Percentiles rank a stretch among this genome's conserved stretches.
These are phyloP conservation scores for Cavia porcellus DNA, from an alignment of 2,113 vertebrate species.

Conservation along the genomic window DNA sequence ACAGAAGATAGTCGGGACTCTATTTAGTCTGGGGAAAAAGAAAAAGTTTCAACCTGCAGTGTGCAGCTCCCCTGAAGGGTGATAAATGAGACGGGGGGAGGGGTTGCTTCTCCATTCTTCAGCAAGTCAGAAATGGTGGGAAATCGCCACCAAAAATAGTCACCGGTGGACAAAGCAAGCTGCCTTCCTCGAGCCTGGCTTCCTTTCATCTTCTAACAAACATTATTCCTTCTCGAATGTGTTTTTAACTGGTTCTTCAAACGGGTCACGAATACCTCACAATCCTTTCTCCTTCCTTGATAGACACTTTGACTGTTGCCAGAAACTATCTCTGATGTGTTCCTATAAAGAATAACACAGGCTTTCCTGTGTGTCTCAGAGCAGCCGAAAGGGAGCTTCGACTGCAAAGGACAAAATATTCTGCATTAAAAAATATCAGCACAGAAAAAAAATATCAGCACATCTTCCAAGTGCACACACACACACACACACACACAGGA, in stretches of 20 bases:
- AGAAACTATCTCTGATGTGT: constrained; percentile 82
- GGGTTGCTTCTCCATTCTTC: neutral
- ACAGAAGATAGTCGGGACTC: constrained; percentile 50
- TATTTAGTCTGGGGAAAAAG: constrained; percentile 54
- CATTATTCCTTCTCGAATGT: constrained; percentile 75
- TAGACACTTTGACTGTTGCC: constrained; percentile 76
- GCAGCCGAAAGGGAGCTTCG: constrained; percentile 61
- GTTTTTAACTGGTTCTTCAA: constrained; percentile 79
- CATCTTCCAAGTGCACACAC: neutral
- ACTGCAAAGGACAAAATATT: constrained; percentile 64
- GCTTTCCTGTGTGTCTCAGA: constrained; percentile 81
- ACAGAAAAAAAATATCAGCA: neutral
- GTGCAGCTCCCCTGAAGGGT: neutral
- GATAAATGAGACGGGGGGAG: neutral
- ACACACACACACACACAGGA: neutral
- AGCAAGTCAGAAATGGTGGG: neutral
- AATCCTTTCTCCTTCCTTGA: constrained; percentile 81
- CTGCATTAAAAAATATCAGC: neutral
- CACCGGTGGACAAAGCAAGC: neutral
- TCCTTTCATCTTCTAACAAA: constrained; percentile 76
- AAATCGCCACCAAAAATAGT: neutral
- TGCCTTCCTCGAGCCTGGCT: neutral
- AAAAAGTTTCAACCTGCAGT: constrained; percentile 54
- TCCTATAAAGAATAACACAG: constrained; percentile 79
- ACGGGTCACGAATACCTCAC: constrained; percentile 82